phyloP scores from a whole-genome alignment of 1,140 invertebrate genomes.

The Fopius arisanus region DNA sequence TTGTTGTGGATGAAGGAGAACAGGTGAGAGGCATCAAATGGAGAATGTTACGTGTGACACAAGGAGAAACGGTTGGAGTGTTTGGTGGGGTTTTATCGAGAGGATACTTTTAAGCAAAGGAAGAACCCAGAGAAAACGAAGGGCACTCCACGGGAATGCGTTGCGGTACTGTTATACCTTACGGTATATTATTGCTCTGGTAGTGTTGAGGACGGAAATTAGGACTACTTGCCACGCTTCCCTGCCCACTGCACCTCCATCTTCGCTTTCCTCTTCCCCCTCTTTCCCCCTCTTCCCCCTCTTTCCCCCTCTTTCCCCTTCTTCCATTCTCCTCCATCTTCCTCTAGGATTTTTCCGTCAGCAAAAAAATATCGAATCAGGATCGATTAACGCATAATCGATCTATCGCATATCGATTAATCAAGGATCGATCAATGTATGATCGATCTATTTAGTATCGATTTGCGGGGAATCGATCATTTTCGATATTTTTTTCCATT shows the following conservation, averaged over 20 bases:
- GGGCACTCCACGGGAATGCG: constrained; percentile 56
- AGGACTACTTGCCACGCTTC: constrained; percentile 56
- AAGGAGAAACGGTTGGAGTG: constrained; percentile 19
- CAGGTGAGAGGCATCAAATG: constrained; percentile 53
- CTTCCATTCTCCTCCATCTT: too few relatives aligned
- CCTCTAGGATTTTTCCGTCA: too few relatives aligned
- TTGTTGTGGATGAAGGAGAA: background rate
- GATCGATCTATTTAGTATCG: too few relatives aligned
- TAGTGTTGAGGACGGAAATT: constrained; percentile 56
- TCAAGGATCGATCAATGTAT: too few relatives aligned
- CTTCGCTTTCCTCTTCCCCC: constrained; percentile 32
- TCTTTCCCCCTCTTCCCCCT: too few relatives aligned
- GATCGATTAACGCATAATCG: too few relatives aligned
- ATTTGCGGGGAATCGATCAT: too few relatives aligned
- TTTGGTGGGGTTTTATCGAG: constrained; percentile 9
- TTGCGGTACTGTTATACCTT: constrained; percentile 60
- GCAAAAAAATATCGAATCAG: too few relatives aligned
- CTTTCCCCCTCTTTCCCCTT: too few relatives aligned
- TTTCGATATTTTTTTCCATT: too few relatives aligned
- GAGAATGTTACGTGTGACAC: constrained; percentile 29
- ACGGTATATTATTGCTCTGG: constrained; percentile 49
- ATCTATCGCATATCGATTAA: too few relatives aligned
- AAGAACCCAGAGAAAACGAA: constrained; percentile 47
- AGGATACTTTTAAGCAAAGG: constrained; percentile 23
- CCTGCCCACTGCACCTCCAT: constrained; percentile 28